Percentiles rank a stretch among this genome's conserved stretches.
These are phyloP conservation scores for Liparis tanakae DNA, from an alignment of 2,797 vertebrate species.

Conservation along the genomic window DNA sequence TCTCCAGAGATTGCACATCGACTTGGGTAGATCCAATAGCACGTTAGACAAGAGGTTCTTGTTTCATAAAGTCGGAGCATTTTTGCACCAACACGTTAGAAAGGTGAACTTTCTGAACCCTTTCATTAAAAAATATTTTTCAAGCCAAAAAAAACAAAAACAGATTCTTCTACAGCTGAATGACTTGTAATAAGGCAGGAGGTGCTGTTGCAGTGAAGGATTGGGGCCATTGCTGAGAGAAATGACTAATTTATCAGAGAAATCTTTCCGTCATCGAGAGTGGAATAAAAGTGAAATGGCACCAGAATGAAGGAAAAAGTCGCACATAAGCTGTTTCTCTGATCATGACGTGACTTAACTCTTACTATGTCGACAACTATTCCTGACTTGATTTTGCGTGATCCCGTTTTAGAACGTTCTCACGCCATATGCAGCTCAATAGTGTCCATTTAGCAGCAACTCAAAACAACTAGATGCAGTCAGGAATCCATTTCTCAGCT, in stretches of 20 bases:
- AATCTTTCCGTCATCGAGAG: not conserved
- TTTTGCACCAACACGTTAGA: not conserved
- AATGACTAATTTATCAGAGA: not conserved
- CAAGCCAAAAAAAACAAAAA: not conserved
- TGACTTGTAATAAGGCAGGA: slow-evolving; percentile 35
- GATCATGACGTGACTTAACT: not conserved
- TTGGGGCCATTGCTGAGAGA: slow-evolving; percentile 12
- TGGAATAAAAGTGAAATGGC: not conserved
- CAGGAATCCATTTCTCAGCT: slow-evolving; percentile 41
- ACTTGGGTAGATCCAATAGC: not conserved
- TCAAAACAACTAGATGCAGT: slow-evolving; percentile 18
- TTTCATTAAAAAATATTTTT: slow-evolving; percentile 18
- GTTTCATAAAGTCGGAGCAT: not conserved
- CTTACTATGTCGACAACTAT: not conserved
- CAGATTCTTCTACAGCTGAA: slow-evolving; percentile 4
- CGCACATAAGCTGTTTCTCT: not conserved
- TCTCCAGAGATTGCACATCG: slow-evolving; percentile 2
- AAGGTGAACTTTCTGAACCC: slow-evolving; percentile 21
- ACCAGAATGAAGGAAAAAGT: not conserved
- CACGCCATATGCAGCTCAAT: slow-evolving; percentile 15
- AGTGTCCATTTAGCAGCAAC: slow-evolving; percentile 15
- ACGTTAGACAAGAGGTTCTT: slow-evolving; percentile 1
- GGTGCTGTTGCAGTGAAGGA: slow-evolving; percentile 6
- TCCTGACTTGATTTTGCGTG: slow-evolving; percentile 1
- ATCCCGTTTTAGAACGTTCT: not conserved